phyloP scores from a whole-genome alignment of 1,140 invertebrate species.

The Aphidius ervi region DNA sequence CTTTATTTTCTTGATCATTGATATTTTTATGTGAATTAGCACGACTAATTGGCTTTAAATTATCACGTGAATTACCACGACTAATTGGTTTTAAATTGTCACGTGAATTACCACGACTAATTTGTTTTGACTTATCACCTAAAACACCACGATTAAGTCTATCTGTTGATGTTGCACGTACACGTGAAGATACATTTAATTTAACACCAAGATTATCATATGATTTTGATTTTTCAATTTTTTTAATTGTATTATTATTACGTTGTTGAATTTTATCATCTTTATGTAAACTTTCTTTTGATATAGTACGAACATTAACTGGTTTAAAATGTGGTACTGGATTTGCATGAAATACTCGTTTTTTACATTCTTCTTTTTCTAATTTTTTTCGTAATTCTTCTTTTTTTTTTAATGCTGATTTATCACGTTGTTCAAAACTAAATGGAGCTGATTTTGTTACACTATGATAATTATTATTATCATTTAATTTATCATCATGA shows the following conservation, averaged over 20 bases:
- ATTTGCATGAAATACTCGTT: slow-evolving; percentile 52
- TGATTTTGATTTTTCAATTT: no score
- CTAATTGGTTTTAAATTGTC: slow-evolving; percentile 2
- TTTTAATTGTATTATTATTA: not conserved
- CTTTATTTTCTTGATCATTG: slow-evolving; percentile 1
- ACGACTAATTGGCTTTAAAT: not conserved
- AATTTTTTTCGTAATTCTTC: slow-evolving; percentile 54
- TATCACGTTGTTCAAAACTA: slow-evolving; percentile 56
- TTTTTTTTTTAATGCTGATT: slow-evolving; percentile 46
- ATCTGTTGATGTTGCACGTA: no score
- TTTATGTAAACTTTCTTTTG: slow-evolving; percentile 22
- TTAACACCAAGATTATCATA: no score
- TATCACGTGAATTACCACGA: not conserved
- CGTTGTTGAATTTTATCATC: not conserved
- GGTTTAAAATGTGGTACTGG: slow-evolving; percentile 48
- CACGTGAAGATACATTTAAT: no score
- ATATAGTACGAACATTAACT: slow-evolving; percentile 31
- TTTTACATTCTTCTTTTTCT: slow-evolving; percentile 44
- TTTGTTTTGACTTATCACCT: not conserved
- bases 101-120: slow-evolving; percentile 3
- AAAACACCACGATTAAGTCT: not conserved
- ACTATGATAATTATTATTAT: not conserved
- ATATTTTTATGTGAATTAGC: not conserved
- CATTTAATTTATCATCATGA: not conserved
- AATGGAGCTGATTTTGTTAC: slow-evolving; percentile 41